phyloP scores from a whole-genome alignment of 1,140 invertebrate species.

The Theocolax elegans region DNA sequence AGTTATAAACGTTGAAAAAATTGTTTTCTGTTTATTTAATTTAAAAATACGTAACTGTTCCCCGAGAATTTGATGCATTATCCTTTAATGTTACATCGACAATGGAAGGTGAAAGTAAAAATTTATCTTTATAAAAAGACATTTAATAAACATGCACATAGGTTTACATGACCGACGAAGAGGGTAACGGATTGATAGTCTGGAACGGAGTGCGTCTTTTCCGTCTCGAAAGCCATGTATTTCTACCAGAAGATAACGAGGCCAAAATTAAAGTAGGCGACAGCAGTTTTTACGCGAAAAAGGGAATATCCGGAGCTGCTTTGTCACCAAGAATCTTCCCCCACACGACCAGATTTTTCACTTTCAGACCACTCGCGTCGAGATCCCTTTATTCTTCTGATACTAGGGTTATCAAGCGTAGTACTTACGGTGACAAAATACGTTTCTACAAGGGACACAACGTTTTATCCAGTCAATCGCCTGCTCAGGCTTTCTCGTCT shows the following conservation, averaged over 20 bases:
- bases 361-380: slow-evolving; percentile 51
- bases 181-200: slow-evolving; percentile 54
- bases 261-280: slow-evolving; percentile 52
- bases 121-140: too few relatives aligned
- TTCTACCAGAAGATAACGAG: slow-evolving; percentile 31
- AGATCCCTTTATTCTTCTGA: slow-evolving; percentile 46
- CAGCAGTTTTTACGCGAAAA: slow-evolving; percentile 55
- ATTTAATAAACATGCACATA: too few relatives aligned
- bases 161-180: slow-evolving; percentile 62
- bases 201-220: slow-evolving; percentile 47
- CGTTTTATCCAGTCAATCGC: slow-evolving; percentile 56
- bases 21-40: too few relatives aligned
- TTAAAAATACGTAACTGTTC: too few relatives aligned
- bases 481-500: slow-evolving; percentile 54
- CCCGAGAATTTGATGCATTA: too few relatives aligned
- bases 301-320: slow-evolving; percentile 61
- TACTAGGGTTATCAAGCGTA: slow-evolving; percentile 44
- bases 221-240: slow-evolving; percentile 51
- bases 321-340: slow-evolving; percentile 47
- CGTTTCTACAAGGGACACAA: slow-evolving; percentile 56
- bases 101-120: too few relatives aligned
- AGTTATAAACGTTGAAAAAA: too few relatives aligned
- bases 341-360: slow-evolving; percentile 38
- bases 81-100: too few relatives aligned
- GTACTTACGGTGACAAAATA: slow-evolving; percentile 35